A percentile compares a stretch with the other conserved stretches of the same genome.
phyloP scores from a whole-genome alignment of 2,888 invertebrate species.

The Cephus nigrinus region DNA sequence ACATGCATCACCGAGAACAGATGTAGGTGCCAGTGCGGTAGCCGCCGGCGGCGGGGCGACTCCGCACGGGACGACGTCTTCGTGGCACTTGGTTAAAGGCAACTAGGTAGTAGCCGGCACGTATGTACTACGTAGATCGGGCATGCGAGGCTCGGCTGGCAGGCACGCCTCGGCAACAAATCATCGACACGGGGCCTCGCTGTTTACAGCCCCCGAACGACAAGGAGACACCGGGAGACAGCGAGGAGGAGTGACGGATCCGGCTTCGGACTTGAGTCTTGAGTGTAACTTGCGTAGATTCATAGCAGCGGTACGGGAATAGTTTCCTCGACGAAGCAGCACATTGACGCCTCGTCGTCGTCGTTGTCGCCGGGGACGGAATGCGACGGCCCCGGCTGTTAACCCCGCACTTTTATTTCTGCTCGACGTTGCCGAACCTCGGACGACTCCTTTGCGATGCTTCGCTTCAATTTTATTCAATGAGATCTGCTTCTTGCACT shows the following conservation, averaged over 20 bases:
- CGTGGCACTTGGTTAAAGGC: too few species aligned
- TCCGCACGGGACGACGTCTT: too few species aligned
- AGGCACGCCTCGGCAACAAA: conserved; percentile 58
- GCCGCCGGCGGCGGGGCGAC: too few species aligned
- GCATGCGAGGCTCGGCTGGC: conserved; percentile 44
- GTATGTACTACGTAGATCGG: conserved; percentile 32
- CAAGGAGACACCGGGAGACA: conserved; percentile 3
- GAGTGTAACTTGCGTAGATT: neutral
- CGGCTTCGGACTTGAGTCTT: neutral
- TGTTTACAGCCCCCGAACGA: neutral
- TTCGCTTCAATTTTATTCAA: conserved; percentile 1
- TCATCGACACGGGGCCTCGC: conserved; percentile 45
- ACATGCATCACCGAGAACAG: neutral
- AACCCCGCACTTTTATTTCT: conserved; percentile 41
- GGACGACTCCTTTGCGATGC: conserved; percentile 12
- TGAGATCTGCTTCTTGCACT: too few species aligned
- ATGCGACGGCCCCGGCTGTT: conserved; percentile 31
- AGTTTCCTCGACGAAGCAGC: conserved; percentile 32
- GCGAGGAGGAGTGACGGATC: conserved; percentile 7
- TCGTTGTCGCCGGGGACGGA: conserved; percentile 11
- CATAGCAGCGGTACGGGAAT: conserved; percentile 36
- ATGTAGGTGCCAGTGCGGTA: neutral
- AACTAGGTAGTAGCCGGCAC: neutral
- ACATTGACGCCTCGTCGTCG: conserved; percentile 7
- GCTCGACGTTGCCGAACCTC: conserved; percentile 7